Conservation (phyloP, 2,888 invertebrate species). For the Macaria liturata region DNA sequence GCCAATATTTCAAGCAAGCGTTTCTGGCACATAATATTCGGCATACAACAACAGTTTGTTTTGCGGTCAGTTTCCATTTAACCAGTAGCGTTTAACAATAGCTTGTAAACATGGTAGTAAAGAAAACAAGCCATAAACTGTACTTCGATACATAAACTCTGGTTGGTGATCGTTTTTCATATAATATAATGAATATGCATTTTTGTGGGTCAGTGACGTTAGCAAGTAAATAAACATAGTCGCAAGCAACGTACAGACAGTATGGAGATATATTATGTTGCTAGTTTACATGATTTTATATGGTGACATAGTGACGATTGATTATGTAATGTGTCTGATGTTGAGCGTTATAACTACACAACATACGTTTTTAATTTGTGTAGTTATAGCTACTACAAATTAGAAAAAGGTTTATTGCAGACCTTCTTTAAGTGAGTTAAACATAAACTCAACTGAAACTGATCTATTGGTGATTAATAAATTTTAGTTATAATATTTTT, state of each 20-base stretch:
- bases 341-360: too few relatives aligned
- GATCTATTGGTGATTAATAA: too few relatives aligned
- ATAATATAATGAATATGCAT: slow-evolving; percentile 44
- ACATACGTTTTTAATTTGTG: too few relatives aligned
- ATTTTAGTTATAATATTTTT: too few relatives aligned
- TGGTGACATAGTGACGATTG: too few relatives aligned
- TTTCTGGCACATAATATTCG: background rate
- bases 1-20: background rate
- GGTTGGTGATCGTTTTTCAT: slow-evolving; percentile 32
- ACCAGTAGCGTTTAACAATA: slow-evolving; percentile 11
- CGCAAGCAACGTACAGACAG: slow-evolving; percentile 16
- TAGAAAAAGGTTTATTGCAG: too few relatives aligned
- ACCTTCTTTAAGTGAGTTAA: too few relatives aligned
- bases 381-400: too few relatives aligned
- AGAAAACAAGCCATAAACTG: slow-evolving; percentile 15
- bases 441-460: too few relatives aligned
- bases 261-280: background rate
- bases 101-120: slow-evolving; percentile 14
- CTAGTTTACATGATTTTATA: too few relatives aligned
- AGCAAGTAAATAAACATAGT: slow-evolving; percentile 42
- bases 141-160: slow-evolving; percentile 22
- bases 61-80: slow-evolving; percentile 8
- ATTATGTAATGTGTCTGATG: too few relatives aligned
- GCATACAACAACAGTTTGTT: background rate
- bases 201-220: slow-evolving; percentile 68